Base-by-base conservation (phyloP, 2,888 invertebrate genomes). In the Allacma fusca region DNA sequence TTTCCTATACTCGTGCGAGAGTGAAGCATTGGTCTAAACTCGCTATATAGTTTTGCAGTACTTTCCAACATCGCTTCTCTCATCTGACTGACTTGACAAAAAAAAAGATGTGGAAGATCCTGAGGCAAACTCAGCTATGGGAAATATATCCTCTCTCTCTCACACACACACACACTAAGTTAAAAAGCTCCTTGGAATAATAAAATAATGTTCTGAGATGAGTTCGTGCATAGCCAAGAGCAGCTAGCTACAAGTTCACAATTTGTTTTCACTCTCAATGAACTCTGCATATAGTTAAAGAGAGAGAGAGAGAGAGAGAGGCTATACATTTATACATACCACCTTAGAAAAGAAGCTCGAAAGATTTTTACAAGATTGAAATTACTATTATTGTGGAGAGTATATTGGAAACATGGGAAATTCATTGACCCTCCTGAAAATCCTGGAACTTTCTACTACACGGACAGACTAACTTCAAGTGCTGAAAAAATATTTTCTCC, bases 191-290 rank as follows among this genome's bases (percentile, higher is more conserved):
- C 13, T 16, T 57, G 4, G 57, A 57, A 57, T 57, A 57, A 57
- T 57, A 57, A 57, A 57, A 57, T 57, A 57, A 57, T 57, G 57
- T 19, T 34, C 19, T 57, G 21, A 57, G 57, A 57, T 57, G 57
- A 57, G 57, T 57, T 62, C 62, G 62, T 62, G 62, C 62, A 62
- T 62, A 62, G 62, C 62, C 62, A 62, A 62, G 24, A 62, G 62
- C 50, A 50, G n/a, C 50, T 40, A 34, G 40, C 65, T 57, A 29
- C 72, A 74, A 65, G 74, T 64, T 64, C 43, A 34, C 64, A 65
- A 74, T 74, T 74, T 74, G 64, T 74, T 74, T 64, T 72, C 71
- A 72, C 71, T 72, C 71, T 72, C 71, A 72, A 72, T 72, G 71
- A 72, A 72, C 71, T 72, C 71, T 50, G 43, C 29, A 21, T 62